Evolutionary conservation across 2,888 invertebrate species (phyloP), one percentile per base, ranked within the genome.

Genomic region (Stenoptilia bipunctidactyla): DNA sequence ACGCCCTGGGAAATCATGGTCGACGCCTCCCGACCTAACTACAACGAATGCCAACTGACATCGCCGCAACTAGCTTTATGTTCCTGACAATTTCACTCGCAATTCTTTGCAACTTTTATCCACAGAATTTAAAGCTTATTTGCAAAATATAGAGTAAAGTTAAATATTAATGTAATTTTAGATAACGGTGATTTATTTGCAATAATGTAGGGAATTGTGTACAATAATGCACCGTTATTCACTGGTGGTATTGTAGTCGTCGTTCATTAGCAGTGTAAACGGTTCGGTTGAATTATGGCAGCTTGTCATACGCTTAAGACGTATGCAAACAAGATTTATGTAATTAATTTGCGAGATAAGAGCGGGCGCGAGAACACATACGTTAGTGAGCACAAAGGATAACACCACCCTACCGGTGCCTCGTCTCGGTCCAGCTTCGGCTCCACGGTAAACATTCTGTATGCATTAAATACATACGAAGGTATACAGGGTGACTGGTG

Each of bases 311-410:
- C 75, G 80, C 75, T 79, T 79, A 77, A 82, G 82, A 80, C 75
- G 77, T 73, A 72, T 74, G 74, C 73, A 82, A 79, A 82, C 79
- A 80, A 80, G 82, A 82, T 83, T 82, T 83, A 83, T 83, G 79
- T 82, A 79, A 82, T 82, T 82, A 82, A 83, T 83, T 82, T 80
- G 71, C 69, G 67, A 76, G 82, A 83, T 82, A 82, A 80, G 79
- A 75, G 68, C 73, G 64, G 60, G 58, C 61, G 65, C 64, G 68
- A 58, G 63, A 65, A 67, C 66, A 72, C 67, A 67, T 71, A 68
- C 65, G 65, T 64, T 71, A 66, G 54, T 48, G 59, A 62, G 57
- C 53, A 76, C 74, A 76, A 76, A 75, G 69, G 70, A 58, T 53
- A 56, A 50, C 55, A 58, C 49, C 55, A 53, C 55, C 51, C 56